A percentile compares a stretch with the other conserved stretches of the same genome.
Evolutionary conservation across 2,797 vertebrate genomes (phyloP).

Genomic region (Sarcophilus harrisii): DNA sequence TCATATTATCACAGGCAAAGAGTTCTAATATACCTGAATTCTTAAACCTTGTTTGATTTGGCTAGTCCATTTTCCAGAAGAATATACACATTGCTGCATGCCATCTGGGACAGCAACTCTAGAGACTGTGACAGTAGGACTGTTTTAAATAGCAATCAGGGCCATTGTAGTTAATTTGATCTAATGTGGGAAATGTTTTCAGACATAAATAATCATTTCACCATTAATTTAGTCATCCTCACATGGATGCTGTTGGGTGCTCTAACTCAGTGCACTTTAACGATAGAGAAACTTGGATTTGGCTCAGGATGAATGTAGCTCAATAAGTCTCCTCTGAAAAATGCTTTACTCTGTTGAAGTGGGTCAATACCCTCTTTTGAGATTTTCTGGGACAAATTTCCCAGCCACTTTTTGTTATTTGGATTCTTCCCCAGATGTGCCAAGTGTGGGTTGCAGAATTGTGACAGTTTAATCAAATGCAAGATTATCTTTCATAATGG

Average conservation of each 20-base stretch:
- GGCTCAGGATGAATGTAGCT: slow-evolving; percentile 4
- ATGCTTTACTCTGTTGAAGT: not conserved
- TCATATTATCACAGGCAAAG: slow-evolving; percentile 60
- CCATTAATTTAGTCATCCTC: slow-evolving; percentile 64
- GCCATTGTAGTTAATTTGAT: slow-evolving; percentile 49
- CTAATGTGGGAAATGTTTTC: slow-evolving; percentile 47
- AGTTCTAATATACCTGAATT: slow-evolving; percentile 51
- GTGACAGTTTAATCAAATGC: not conserved
- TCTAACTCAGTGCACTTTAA: slow-evolving; percentile 55
- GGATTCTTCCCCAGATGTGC: not conserved
- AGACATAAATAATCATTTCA: slow-evolving; percentile 55
- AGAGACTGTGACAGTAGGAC: slow-evolving; percentile 56
- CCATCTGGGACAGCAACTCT: slow-evolving; percentile 48
- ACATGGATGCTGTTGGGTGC: slow-evolving; percentile 53
- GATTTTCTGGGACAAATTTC: not conserved
- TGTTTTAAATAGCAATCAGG: slow-evolving; percentile 67
- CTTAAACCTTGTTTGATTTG: slow-evolving; percentile 22
- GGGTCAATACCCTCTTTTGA: not conserved
- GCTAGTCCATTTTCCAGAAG: slow-evolving; percentile 40
- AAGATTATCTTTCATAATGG: not conserved
- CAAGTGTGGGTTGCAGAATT: not conserved
- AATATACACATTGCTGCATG: slow-evolving; percentile 10
- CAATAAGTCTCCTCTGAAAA: slow-evolving; percentile 25
- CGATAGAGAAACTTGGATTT: not conserved
- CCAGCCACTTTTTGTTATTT: not conserved